Evolutionary conservation across 2,113 vertebrate genomes (phyloP).

Genomic region (Scophthalmus maximus): DNA sequence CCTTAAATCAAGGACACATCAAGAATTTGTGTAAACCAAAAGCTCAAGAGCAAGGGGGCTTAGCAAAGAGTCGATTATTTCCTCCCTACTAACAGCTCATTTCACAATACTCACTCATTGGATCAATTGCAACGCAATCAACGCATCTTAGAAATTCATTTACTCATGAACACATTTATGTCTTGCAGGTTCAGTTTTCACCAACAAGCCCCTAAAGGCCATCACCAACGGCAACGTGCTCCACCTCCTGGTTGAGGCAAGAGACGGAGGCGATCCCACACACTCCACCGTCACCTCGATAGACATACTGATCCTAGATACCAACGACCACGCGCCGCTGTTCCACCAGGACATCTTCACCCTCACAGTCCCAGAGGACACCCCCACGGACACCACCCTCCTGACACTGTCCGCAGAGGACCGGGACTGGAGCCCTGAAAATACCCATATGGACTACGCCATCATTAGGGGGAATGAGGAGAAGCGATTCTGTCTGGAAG

Average conservation of each 20-base stretch:
- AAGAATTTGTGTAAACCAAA: too few relatives aligned
- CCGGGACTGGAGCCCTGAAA: constrained; percentile 84
- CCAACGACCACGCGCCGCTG: constrained; percentile 85
- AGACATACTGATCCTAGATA: constrained; percentile 83
- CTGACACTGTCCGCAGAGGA: constrained; percentile 86
- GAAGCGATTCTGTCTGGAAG: constrained; percentile 86
- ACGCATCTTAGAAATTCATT: neutral
- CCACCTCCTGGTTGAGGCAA: constrained; percentile 88
- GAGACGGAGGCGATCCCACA: constrained; percentile 85
- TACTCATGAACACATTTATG: constrained; percentile 8
- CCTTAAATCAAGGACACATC: too few relatives aligned
- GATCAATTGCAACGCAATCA: too few relatives aligned
- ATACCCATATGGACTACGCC: constrained; percentile 83
- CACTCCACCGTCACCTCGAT: constrained; percentile 82
- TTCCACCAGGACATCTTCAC: constrained; percentile 85
- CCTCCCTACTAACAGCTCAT: neutral
- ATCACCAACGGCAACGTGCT: constrained; percentile 77
- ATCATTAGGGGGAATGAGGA: constrained; percentile 86
- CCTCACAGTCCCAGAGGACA: constrained; percentile 85
- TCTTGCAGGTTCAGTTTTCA: constrained; percentile 88
- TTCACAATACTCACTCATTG: neutral
- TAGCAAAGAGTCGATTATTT: neutral
- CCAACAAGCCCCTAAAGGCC: constrained; percentile 73
- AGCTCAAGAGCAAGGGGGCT: too few relatives aligned
- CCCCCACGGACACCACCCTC: constrained; percentile 79